These are phyloP conservation scores for Heteromyza rotundicornis DNA, from an alignment of 2,888 invertebrate genomes.

Conservation along the genomic window DNA sequence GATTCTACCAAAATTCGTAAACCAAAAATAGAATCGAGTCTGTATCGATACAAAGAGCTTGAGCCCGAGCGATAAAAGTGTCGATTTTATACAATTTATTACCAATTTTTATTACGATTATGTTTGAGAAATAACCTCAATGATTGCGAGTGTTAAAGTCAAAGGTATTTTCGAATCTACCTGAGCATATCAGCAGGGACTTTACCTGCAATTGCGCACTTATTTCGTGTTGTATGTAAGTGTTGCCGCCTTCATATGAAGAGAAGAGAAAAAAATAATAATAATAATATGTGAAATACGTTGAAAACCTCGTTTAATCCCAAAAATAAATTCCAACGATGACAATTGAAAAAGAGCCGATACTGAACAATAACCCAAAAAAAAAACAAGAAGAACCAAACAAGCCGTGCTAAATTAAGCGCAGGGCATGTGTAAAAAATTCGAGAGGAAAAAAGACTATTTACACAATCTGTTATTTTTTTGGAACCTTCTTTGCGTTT, in stretches of 20 bases:
- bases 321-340: background rate
- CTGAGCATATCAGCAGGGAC: background rate
- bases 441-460: background rate
- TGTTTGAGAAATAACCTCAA: background rate
- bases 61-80: background rate
- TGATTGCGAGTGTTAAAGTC: constrained; percentile 13
- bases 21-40: no score
- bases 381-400: no score
- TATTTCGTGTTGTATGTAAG: background rate
- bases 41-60: no score
- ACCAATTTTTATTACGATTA: constrained; percentile 19
- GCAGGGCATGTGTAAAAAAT: background rate
- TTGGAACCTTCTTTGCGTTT: background rate
- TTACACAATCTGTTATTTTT: background rate
- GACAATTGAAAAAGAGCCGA: background rate
- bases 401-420: constrained; percentile 7
- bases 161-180: background rate
- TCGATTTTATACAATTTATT: background rate
- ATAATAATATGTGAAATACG: no score
- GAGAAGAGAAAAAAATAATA: no score
- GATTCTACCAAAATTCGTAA: no score
- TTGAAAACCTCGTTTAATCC: background rate
- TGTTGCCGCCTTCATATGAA: background rate
- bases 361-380: no score
- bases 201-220: constrained; percentile 14